A percentile compares a stretch with the other conserved stretches of the same genome.
phyloP scores from a whole-genome alignment of 2,113 vertebrate genomes.

The Sebastes schlegelii region DNA sequence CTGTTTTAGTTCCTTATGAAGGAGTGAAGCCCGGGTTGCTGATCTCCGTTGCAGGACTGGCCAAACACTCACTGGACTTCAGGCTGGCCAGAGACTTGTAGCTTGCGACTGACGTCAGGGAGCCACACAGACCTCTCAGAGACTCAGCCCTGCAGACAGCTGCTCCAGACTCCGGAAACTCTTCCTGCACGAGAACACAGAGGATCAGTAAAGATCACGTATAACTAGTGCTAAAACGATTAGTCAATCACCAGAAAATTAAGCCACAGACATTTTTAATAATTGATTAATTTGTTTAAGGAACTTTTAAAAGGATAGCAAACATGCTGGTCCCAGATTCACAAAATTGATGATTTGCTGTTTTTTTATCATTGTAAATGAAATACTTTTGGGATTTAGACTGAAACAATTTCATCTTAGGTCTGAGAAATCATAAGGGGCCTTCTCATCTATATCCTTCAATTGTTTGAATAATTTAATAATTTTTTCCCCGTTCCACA shows the following conservation, averaged over 20 bases:
- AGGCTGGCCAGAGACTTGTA: conserved; percentile 96
- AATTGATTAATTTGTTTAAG: not conserved
- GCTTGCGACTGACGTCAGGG: conserved; percentile 94
- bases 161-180: conserved; percentile 94
- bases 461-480: not conserved
- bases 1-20: conserved; percentile 82
- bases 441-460: not conserved
- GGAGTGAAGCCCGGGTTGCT: conserved; percentile 93
- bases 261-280: not conserved
- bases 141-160: conserved; percentile 91
- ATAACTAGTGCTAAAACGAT: not conserved
- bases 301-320: not conserved
- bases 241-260: not conserved
- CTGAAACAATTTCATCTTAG: not conserved
- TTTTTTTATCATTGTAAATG: not conserved
- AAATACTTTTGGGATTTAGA: not conserved
- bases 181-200: conserved; percentile 84
- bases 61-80: conserved; percentile 95
- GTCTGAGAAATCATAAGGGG: not conserved
- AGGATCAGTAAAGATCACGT: not conserved
- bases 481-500: not conserved
- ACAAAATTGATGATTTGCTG: not conserved
- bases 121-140: conserved; percentile 93
- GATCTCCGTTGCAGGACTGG: conserved; percentile 93
- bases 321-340: not conserved